These are phyloP conservation scores for Dynastes tityus DNA, from an alignment of 2,888 invertebrate genomes.

Conservation along the genomic window DNA sequence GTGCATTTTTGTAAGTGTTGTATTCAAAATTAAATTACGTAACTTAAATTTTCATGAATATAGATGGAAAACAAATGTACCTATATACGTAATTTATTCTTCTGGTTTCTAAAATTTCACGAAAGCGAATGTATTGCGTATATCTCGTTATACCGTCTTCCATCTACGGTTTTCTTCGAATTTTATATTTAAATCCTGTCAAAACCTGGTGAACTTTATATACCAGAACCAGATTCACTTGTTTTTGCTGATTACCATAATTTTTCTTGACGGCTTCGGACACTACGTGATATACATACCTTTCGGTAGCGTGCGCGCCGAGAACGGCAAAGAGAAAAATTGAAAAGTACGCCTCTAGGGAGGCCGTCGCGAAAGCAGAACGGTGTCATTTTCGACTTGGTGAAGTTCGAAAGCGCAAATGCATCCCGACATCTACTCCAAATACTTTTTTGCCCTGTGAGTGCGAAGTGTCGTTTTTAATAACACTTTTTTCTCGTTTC, in stretches of 20 bases:
- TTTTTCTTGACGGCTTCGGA: constrained; percentile 21
- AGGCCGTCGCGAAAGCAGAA: constrained; percentile 15
- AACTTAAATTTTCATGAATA: background rate
- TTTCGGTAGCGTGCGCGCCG: background rate
- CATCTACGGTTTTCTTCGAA: constrained; percentile 11
- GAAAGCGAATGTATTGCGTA: background rate
- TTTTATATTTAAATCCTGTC: constrained; percentile 20
- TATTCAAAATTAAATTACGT: background rate
- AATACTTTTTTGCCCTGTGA: constrained; percentile 23
- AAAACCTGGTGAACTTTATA: constrained; percentile 1
- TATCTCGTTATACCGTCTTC: background rate
- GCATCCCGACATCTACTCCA: constrained; percentile 23
- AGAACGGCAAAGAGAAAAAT: constrained; percentile 34
- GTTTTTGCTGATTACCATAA: constrained; percentile 26
- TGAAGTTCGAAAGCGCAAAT: constrained; percentile 24
- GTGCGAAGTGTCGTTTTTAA: constrained; percentile 39
- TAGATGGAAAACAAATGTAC: too few species aligned
- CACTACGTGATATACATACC: constrained; percentile 25
- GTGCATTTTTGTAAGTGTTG: too few species aligned
- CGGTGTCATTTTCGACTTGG: constrained; percentile 28
- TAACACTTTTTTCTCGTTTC: constrained; percentile 36
- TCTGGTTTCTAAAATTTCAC: background rate
- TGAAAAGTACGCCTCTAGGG: constrained; percentile 28
- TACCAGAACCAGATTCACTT: constrained; percentile 13
- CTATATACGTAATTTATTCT: too few species aligned